phyloP scores from a whole-genome alignment of 2,888 invertebrate genomes.

The Lasioglossum villosulum region DNA sequence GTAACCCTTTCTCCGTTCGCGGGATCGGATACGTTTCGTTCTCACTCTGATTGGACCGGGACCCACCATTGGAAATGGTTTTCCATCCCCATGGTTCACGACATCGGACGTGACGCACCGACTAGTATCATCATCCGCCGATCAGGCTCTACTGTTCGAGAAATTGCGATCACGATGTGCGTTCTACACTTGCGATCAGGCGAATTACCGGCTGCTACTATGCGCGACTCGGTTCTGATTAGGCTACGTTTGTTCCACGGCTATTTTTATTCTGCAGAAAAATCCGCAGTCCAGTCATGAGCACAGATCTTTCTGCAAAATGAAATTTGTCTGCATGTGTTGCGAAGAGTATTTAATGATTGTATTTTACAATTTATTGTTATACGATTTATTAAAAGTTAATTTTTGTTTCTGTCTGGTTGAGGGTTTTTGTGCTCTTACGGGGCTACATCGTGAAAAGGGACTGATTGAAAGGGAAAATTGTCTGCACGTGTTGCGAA shows the following conservation, averaged over 20 bases:
- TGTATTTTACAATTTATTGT: too few relatives aligned
- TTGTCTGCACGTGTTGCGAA: too few relatives aligned
- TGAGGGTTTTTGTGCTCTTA: too few relatives aligned
- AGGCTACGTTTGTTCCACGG: background rate
- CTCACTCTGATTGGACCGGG: conserved; percentile 13
- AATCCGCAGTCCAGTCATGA: too few relatives aligned
- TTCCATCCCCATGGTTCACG: conserved; percentile 44
- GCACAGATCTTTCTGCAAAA: too few relatives aligned
- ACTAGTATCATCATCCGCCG: background rate
- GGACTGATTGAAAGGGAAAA: too few relatives aligned
- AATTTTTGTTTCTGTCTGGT: too few relatives aligned
- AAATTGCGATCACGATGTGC: conserved; percentile 5
- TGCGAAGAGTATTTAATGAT: too few relatives aligned
- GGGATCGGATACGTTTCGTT: conserved; percentile 18
- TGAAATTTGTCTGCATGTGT: too few relatives aligned
- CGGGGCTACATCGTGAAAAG: too few relatives aligned
- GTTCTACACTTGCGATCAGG: background rate
- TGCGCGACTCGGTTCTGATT: conserved; percentile 5
- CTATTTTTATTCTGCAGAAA: too few relatives aligned
- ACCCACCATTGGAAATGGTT: conserved; percentile 48
- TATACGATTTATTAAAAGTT: too few relatives aligned
- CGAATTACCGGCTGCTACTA: conserved; percentile 18
- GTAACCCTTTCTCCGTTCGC: conserved; percentile 19
- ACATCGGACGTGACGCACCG: conserved; percentile 45
- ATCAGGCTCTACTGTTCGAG: background rate